A percentile compares a stretch with the other conserved stretches of the same genome.
Conservation (phyloP, 1,140 invertebrate species). For the Lerema accius region DNA sequence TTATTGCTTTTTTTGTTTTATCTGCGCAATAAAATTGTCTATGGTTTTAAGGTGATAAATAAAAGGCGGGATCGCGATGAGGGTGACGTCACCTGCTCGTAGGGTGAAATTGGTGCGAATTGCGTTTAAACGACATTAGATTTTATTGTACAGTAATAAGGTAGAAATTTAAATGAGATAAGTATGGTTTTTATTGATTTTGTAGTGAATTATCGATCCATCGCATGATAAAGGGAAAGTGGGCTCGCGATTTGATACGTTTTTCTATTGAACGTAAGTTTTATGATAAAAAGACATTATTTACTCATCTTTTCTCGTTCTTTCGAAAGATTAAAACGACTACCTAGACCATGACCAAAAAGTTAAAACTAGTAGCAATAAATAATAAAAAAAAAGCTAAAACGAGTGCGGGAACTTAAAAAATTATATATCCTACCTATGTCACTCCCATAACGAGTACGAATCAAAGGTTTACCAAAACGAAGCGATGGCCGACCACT, state of each 20-base stretch:
- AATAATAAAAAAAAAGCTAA: too few relatives aligned
- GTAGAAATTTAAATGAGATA: constrained; percentile 1
- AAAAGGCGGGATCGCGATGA: constrained; percentile 27
- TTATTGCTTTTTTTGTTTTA: constrained; percentile 28
- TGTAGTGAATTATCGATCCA: constrained; percentile 25
- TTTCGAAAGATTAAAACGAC: too few relatives aligned
- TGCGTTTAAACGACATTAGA: neutral
- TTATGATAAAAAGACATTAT: too few relatives aligned
- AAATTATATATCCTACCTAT: too few relatives aligned
- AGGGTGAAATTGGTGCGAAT: constrained; percentile 19
- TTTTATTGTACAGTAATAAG: constrained; percentile 11
- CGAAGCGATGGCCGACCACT: too few relatives aligned
- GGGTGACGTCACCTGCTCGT: constrained; percentile 33
- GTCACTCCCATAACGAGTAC: too few relatives aligned
- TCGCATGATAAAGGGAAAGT: constrained; percentile 4
- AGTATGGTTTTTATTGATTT: constrained; percentile 24
- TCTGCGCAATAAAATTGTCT: constrained; percentile 27
- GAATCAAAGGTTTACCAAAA: too few relatives aligned
- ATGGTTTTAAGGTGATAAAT: constrained; percentile 28
- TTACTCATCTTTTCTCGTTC: too few relatives aligned
- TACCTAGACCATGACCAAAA: too few relatives aligned
- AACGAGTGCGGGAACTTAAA: too few relatives aligned
- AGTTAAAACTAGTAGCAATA: too few relatives aligned
- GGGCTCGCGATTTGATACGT: neutral
- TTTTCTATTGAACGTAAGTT: too few relatives aligned